These are phyloP conservation scores for Cantharis lateralis DNA, from an alignment of 2,888 invertebrate genomes.

Conservation along the genomic window DNA sequence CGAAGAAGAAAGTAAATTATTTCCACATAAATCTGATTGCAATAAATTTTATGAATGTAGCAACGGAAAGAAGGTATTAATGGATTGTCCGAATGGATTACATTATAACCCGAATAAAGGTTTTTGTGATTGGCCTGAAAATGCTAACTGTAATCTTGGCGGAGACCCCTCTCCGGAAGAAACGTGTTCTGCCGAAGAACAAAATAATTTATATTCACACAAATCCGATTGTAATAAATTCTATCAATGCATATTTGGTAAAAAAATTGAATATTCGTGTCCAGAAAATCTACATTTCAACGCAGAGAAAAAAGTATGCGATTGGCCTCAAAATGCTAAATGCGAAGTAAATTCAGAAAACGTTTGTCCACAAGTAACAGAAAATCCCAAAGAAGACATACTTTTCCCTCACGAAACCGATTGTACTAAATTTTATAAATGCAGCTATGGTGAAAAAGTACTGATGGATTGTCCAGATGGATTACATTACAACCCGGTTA, in stretches of 20 bases:
- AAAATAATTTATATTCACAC: constrained; percentile 15
- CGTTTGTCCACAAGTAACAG: background rate
- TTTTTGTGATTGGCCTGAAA: constrained; percentile 35
- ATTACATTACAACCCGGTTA: constrained; percentile 31
- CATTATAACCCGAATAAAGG: constrained; percentile 30
- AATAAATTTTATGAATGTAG: constrained; percentile 29
- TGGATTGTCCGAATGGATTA: constrained; percentile 17
- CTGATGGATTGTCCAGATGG: constrained; percentile 26
- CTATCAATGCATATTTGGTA: constrained; percentile 31
- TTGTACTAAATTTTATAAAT: constrained; percentile 33
- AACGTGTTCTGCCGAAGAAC: background rate
- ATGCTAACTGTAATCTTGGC: constrained; percentile 23
- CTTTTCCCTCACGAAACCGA: constrained; percentile 20
- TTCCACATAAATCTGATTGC: constrained; percentile 30
- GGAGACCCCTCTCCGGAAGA: background rate
- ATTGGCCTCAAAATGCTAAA: constrained; percentile 27
- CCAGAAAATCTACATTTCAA: constrained; percentile 33
- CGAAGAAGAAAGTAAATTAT: background rate
- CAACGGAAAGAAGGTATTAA: background rate
- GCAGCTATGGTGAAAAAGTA: constrained; percentile 25
- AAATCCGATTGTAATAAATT: constrained; percentile 30
- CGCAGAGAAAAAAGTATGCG: constrained; percentile 26
- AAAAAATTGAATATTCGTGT: constrained; percentile 22
- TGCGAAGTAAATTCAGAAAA: constrained; percentile 10
- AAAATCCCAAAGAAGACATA: constrained; percentile 11